Base-by-base conservation (phyloP, 2,797 vertebrate species). In the Yasuhikotakia modesta region DNA sequence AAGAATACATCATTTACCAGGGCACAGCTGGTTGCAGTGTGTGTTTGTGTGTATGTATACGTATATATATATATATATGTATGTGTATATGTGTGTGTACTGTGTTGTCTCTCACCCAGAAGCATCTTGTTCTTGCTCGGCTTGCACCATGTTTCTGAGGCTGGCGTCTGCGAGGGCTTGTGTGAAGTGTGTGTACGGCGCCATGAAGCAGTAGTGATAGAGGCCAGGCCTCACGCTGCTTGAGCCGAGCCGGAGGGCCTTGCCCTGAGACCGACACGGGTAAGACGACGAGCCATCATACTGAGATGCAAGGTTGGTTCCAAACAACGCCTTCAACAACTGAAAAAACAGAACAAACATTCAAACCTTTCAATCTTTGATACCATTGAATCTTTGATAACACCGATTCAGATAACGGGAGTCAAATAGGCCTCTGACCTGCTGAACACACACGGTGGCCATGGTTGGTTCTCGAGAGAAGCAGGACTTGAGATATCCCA, bases 141-240 rank as follows among this genome's bases (percentile, higher is more conserved):
- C 94, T 87, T 98, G 97, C 70, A 98, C 97, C 95, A 96, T 97
- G 87, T 98, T 99, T 80, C 96, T 93, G 4, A 99, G 94, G 84
- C 96, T 98, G 24, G 98, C 98, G 7, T 99, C 97, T 1, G 98
- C 98, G 0, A 99, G 90, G n/a, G 98, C 98, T 92, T 99, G 98
- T 0, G 98, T 99, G 81, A 99, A 99, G 86, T 99, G 97, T 0
- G 98, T 99, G 84, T 99, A 99, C 0, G 97, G 98, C 0, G 97
- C 98, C 98, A 99, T 99, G 91, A 99, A 99, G 92, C 98, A 99
- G 87, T 96, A 99, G 86, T 99, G 97, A 85, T 99, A 99, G 46
- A 99, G 93, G 45, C 98, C 98, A 0, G 96, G 98, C 11, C 96
- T 90, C 80, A 96, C 70, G 63, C 88, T 99, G 85, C 96, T 98